These are phyloP conservation scores for Sebastiscus tertius DNA, from an alignment of 2,797 vertebrate species.

Conservation along the genomic window DNA sequence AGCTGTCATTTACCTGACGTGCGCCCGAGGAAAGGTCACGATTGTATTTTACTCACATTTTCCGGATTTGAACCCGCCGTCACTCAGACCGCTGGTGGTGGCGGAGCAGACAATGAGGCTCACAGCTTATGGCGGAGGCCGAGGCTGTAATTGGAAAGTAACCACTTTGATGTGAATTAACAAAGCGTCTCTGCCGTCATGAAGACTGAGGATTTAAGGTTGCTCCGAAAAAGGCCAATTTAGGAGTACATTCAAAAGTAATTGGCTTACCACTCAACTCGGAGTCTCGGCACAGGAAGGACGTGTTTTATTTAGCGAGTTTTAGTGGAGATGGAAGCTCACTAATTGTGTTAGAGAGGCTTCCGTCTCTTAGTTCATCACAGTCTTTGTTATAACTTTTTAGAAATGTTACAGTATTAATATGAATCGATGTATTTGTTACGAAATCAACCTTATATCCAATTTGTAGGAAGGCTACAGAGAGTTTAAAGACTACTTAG, in stretches of 20 bases:
- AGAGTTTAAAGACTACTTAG: constrained; percentile 9
- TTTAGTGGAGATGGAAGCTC: constrained; percentile 25
- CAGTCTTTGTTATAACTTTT: constrained; percentile 25
- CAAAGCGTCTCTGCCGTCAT: constrained; percentile 50
- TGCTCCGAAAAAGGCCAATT: constrained; percentile 57
- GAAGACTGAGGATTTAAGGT: constrained; percentile 41
- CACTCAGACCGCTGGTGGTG: constrained; percentile 22
- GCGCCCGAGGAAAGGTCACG: constrained; percentile 55
- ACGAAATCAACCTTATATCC: neutral
- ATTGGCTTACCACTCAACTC: constrained; percentile 58
- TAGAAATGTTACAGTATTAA: constrained; percentile 10
- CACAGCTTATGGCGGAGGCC: constrained; percentile 32
- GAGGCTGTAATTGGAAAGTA: constrained; percentile 66
- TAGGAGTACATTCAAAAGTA: constrained; percentile 53
- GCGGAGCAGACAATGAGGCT: constrained; percentile 29
- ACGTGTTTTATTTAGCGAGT: constrained; percentile 52
- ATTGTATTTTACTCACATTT: constrained; percentile 46
- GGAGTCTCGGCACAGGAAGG: constrained; percentile 38
- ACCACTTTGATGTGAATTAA: constrained; percentile 73
- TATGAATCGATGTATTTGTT: constrained; percentile 1
- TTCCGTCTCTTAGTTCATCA: constrained; percentile 4
- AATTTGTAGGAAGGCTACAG: neutral
- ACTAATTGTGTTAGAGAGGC: constrained; percentile 34
- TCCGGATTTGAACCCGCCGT: constrained; percentile 29
- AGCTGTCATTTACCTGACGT: constrained; percentile 42